Conservation (phyloP, 2,797 vertebrate species). For the Malacoraja senta region DNA sequence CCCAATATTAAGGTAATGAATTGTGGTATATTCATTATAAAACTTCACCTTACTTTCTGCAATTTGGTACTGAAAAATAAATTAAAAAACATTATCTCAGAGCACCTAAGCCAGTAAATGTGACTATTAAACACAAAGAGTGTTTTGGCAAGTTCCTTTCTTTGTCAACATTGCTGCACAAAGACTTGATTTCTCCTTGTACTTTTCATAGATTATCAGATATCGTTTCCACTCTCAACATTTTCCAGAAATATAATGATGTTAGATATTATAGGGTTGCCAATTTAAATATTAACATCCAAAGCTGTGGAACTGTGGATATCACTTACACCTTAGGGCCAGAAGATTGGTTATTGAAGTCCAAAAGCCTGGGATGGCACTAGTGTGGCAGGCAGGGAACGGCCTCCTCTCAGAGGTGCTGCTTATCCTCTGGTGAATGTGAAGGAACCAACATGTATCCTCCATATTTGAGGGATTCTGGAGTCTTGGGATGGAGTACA, state of each 20-base stretch:
- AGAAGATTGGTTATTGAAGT: too few relatives aligned
- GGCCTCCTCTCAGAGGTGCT: too few relatives aligned
- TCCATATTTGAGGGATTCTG: too few relatives aligned
- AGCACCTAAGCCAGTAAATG: background rate
- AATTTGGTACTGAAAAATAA: background rate
- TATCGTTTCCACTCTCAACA: background rate
- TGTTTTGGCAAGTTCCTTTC: background rate
- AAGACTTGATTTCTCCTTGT: background rate
- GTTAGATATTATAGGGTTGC: background rate
- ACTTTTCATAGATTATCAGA: background rate
- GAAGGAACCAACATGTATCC: too few relatives aligned
- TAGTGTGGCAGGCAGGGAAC: too few relatives aligned
- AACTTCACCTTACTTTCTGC: background rate
- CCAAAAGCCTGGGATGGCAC: too few relatives aligned
- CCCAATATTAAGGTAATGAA: background rate
- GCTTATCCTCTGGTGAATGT: too few relatives aligned
- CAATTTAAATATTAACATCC: background rate
- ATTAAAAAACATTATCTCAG: background rate
- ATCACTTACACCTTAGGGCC: too few relatives aligned
- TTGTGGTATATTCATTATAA: background rate
- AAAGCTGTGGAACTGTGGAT: too few relatives aligned
- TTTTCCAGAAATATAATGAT: background rate
- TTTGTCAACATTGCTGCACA: background rate
- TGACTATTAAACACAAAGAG: background rate
- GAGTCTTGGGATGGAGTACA: too few relatives aligned